Evolutionary conservation across 2,888 invertebrate species (phyloP), one percentile per base, ranked within the genome.

Genomic region (Ecdyonurus torrentis): DNA sequence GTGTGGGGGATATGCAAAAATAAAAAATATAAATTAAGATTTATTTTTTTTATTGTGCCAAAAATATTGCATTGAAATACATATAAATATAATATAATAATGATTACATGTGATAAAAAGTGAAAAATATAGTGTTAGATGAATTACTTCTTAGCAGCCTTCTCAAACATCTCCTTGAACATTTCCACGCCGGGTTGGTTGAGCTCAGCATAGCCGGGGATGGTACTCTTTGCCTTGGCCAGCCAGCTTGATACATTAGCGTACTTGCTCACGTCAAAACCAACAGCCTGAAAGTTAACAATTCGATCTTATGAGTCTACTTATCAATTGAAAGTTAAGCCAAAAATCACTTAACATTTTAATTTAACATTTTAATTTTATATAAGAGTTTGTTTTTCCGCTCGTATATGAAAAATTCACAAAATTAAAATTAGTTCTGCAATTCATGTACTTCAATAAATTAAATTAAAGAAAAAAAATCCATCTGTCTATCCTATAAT

Each of bases 191-290:
- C 55, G n/a, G 19, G 55, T n/a, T 55, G 55, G 20, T 77, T 77
- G 2, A 69, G 67, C 63, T 78, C 76, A 15, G 74, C 75, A 70
- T 82, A 85, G 55, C 82, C 84, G 1, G 81, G 79, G 52, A 80
- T 78, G 22, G 79, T 78, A 18, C 74, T 72, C 73, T 85, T 83
- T 63, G 80, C 76, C 64, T 78, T 80, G 18, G 75, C 76, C 68
- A 77, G 77, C 85, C 86, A 87, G 63, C 78, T 85, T 64, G 75
- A 73, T 63, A 89, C 78, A 69, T 89, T 89, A 59, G 80, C 74
- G 75, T 82, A 87, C 69, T 84, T 82, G 70, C 80, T 79, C 66
- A 90, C 71, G 72, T 90, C 87, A 65, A 84, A 80, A 1, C 79
- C 78, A 20, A 81, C 75, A 5, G 69, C 64, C 75, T 75, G 68